These are phyloP conservation scores for Rhinella marina DNA, from an alignment of 2,797 vertebrate genomes.

Conservation along the genomic window DNA sequence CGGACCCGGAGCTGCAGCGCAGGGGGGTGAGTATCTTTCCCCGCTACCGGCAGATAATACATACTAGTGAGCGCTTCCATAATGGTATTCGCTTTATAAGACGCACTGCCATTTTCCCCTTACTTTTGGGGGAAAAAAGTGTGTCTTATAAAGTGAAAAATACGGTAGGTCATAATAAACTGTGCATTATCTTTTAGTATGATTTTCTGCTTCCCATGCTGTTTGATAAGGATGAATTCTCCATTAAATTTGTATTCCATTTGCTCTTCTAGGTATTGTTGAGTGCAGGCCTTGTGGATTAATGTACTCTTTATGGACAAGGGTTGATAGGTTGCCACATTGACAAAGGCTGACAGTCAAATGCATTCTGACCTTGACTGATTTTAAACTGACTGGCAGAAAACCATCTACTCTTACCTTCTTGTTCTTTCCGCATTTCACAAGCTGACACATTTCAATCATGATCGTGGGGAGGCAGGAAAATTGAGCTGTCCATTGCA, in stretches of 20 bases:
- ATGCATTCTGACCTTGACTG: conserved; percentile 20
- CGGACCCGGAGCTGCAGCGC: no score
- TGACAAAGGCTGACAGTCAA: conserved; percentile 15
- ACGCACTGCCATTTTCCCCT: no score
- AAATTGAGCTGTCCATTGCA: conserved; percentile 24
- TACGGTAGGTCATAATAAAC: background rate
- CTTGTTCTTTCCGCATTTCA: background rate
- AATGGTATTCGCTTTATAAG: no score
- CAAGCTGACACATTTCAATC: conserved; percentile 32
- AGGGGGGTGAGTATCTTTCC: no score
- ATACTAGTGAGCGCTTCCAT: no score
- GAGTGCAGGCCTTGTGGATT: background rate
- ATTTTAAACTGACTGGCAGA: conserved; percentile 2
- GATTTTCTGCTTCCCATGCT: background rate
- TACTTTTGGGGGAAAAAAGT: no score
- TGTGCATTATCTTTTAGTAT: background rate
- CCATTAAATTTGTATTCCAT: background rate
- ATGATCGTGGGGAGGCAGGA: background rate
- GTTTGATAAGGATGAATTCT: background rate
- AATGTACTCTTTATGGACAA: conserved; percentile 13
- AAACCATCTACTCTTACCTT: conserved; percentile 10
- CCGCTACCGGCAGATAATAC: no score
- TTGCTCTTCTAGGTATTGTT: background rate
- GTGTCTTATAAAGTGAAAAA: no score
- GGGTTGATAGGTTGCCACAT: background rate